phyloP scores from a whole-genome alignment of 1,140 invertebrate genomes.

The Hyles euphorbiae region DNA sequence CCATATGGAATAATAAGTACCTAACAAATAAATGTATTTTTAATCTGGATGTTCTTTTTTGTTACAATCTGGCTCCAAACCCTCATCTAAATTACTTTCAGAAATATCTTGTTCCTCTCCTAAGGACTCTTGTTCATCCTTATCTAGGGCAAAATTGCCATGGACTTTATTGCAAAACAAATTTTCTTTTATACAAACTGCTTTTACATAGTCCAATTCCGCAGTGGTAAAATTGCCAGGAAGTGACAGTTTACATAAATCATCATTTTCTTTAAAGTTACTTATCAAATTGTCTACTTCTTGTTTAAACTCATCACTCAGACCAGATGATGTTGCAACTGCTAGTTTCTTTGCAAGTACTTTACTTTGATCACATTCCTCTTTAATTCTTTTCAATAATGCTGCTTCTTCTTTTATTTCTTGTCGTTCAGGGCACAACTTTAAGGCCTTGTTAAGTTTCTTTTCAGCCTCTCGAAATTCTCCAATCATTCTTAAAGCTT shows the following conservation, averaged over 20 bases:
- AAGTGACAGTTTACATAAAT: constrained; percentile 45
- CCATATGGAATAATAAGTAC: too few species aligned
- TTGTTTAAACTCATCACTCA: constrained; percentile 53
- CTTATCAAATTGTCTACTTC: constrained; percentile 54
- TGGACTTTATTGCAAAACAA: constrained; percentile 49
- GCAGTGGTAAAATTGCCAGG: constrained; percentile 41
- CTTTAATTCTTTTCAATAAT: constrained; percentile 34
- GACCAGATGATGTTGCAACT: constrained; percentile 11
- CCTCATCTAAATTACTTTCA: background rate
- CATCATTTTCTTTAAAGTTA: constrained; percentile 53
- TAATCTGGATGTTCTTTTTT: too few species aligned
- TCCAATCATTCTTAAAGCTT: constrained; percentile 76
- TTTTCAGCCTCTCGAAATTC: constrained; percentile 56
- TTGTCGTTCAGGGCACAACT: constrained; percentile 37
- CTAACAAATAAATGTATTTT: too few species aligned
- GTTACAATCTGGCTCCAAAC: too few species aligned
- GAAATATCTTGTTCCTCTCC: constrained; percentile 1
- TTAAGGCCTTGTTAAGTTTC: constrained; percentile 46
- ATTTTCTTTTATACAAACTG: constrained; percentile 50
- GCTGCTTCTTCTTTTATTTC: constrained; percentile 43
- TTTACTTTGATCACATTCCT: constrained; percentile 33
- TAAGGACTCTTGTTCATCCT: constrained; percentile 1
- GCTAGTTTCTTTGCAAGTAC: constrained; percentile 19
- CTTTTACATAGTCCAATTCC: constrained; percentile 57
- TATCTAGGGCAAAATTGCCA: constrained; percentile 12